Conservation (phyloP, 2,797 vertebrate genomes). For the Semaprochilodus insignis region DNA sequence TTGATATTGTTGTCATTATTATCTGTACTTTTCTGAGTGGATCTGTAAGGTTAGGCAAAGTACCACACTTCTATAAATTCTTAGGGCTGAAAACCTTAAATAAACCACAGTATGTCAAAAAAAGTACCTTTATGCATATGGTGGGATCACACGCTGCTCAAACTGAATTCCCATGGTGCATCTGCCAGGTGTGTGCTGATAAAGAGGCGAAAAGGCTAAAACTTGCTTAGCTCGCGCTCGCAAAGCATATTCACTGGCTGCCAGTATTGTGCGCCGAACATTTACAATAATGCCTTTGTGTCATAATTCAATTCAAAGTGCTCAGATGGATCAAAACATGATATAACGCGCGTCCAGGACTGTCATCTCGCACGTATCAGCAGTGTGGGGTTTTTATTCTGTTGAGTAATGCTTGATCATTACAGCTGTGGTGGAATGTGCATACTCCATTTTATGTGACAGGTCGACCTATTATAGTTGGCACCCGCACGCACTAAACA, state of each 20-base stretch:
- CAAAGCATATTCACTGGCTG: not conserved
- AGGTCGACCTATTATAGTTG: constrained; percentile 22
- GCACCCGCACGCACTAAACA: constrained; percentile 8
- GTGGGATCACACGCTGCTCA: not conserved
- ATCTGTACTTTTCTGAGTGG: too few relatives aligned
- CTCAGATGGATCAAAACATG: not conserved
- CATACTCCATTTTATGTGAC: constrained; percentile 28
- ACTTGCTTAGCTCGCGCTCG: too few relatives aligned
- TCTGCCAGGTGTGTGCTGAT: not conserved
- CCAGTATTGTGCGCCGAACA: not conserved
- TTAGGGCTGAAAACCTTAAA: not conserved
- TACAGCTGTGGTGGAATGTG: constrained; percentile 21
- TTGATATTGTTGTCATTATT: too few relatives aligned
- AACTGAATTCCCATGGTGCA: not conserved
- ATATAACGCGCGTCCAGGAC: not conserved
- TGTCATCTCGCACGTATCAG: constrained; percentile 13
- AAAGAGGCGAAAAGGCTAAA: not conserved
- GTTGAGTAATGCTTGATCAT: constrained; percentile 31
- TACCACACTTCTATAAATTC: not conserved
- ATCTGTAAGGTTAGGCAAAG: not conserved
- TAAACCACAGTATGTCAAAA: not conserved
- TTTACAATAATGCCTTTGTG: constrained; percentile 7
- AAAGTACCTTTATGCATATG: not conserved
- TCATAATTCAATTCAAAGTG: not conserved
- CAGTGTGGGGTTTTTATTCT: constrained; percentile 18